Evolutionary conservation across 2,888 invertebrate species (phyloP).

Genomic region (Idaea straminata): DNA sequence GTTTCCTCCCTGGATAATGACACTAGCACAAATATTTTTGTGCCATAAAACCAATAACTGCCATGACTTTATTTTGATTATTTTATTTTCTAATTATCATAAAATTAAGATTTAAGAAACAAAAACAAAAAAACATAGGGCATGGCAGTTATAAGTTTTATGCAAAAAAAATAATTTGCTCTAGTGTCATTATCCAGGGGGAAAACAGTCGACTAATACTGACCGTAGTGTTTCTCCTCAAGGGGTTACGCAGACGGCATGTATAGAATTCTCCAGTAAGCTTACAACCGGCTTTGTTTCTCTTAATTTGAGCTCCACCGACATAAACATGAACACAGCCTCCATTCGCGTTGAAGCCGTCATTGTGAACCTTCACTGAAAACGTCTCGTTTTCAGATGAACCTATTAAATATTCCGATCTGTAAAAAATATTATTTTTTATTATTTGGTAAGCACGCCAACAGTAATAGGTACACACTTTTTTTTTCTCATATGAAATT

Average conservation of each 20-base stretch:
- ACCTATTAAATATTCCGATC: conserved; percentile 37
- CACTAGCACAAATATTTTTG: too few species aligned
- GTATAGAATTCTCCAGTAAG: background rate
- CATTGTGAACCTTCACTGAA: conserved; percentile 38
- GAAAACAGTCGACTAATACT: too few species aligned
- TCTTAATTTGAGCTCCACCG: conserved; percentile 15
- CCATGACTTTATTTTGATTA: too few species aligned
- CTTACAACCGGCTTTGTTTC: background rate
- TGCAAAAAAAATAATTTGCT: too few species aligned
- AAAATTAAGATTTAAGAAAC: too few species aligned
- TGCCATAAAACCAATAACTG: too few species aligned
- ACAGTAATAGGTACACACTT: background rate
- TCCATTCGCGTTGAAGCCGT: conserved; percentile 40
- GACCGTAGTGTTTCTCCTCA: background rate
- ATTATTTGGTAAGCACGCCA: background rate
- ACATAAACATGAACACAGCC: conserved; percentile 40
- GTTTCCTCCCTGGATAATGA: too few species aligned
- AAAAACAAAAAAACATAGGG: too few species aligned
- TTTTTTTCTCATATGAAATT: too few species aligned
- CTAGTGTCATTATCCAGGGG: too few species aligned
- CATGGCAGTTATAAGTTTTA: too few species aligned
- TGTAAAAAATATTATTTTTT: conserved; percentile 6
- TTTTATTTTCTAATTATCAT: too few species aligned
- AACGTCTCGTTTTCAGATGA: conserved; percentile 35
- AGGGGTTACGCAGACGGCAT: background rate